Evolutionary conservation across 1,140 invertebrate species (phyloP), one percentile per base, ranked within the genome.

Genomic region (Chymomyza costata): DNA sequence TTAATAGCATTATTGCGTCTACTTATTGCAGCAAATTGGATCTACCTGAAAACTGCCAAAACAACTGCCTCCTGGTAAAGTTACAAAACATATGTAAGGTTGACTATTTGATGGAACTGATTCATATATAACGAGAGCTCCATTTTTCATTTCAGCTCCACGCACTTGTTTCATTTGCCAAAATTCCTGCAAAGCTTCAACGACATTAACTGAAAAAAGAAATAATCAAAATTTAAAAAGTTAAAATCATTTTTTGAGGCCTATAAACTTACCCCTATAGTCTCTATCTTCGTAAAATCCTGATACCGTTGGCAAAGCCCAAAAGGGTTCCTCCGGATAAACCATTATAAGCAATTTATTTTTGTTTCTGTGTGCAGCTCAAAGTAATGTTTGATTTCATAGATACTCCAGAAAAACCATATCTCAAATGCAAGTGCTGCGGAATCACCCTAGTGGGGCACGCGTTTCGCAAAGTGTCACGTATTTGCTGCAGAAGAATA

Each of bases 81-180:
- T 97, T 44, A 97, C 96, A 68, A 96, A 97, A 86, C 96, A 97
- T 17, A 97, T 93, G 82, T 97, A 97, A 6, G 96, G 96, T 41
- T 95, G 94, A 71, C 91, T 91, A 21, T 93, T 92, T 11, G 94
- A 92, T 19, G 95, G 95, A 40, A 97, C 94, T 1, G 95, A 97
- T 88, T 97, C 95, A 85, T 97, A 98, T 76, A 97, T 96, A 48
- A 98, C 95, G 56, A 97, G 89, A 2, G 95, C 95, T 16, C 94
- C 95, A 80, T 95, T 96, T 70, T 94, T 91, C 19, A 96, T 87
- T 73, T 96, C 94, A 3, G 93, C 92, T n/a, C 94, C 92, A 61
- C 95, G 87, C 19, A 93, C 91, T 73, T 94, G 93, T 87, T 98
- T 97, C 94, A 97, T 95, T 87, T 97, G 95, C 96, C 96, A 98